A percentile compares a stretch with the other conserved stretches of the same genome.
Evolutionary conservation across 1,140 invertebrate genomes (phyloP).

Genomic region (Drosophila eugracilis): DNA sequence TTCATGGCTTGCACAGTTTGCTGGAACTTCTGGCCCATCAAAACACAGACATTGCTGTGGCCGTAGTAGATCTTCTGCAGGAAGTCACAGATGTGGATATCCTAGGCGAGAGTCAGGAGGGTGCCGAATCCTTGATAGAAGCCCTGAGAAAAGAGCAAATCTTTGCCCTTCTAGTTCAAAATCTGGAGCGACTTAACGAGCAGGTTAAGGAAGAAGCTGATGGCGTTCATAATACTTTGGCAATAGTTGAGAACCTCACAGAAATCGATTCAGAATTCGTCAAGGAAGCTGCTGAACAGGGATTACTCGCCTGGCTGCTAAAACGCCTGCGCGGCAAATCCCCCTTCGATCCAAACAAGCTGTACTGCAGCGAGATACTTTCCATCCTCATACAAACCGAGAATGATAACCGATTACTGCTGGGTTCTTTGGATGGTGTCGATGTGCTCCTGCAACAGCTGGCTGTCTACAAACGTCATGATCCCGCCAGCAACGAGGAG

Average conservation of each 20-base stretch:
- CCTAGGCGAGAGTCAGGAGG: conserved; percentile 95
- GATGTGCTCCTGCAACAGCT: conserved; percentile 98
- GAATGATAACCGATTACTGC: conserved; percentile 91
- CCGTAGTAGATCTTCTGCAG: conserved; percentile 92
- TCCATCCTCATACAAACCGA: conserved; percentile 97
- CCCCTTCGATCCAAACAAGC: conserved; percentile 97
- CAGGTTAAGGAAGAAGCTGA: conserved; percentile 97
- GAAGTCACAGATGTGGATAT: conserved; percentile 99
- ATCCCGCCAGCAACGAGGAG: conserved; percentile 95
- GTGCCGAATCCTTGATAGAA: conserved; percentile 91
- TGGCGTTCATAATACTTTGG: conserved; percentile 97
- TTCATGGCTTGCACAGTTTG: conserved; percentile 95
- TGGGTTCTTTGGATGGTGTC: conserved; percentile 97
- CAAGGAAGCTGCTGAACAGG: conserved; percentile 93
- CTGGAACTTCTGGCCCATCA: conserved; percentile 97
- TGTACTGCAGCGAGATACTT: conserved; percentile 98
- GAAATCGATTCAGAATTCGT: conserved; percentile 95
- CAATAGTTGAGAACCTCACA: conserved; percentile 96
- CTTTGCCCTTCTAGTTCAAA: conserved; percentile 95
- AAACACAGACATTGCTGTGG: conserved; percentile 96
- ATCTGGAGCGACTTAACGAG: conserved; percentile 97
- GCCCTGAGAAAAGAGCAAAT: conserved; percentile 95
- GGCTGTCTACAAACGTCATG: conserved; percentile 97
- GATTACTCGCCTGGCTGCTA: conserved; percentile 96
- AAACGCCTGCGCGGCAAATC: conserved; percentile 93